Percentiles rank a stretch among this genome's conserved stretches.
phyloP scores from a whole-genome alignment of 2,888 invertebrate genomes.

The Acleris laterana region DNA sequence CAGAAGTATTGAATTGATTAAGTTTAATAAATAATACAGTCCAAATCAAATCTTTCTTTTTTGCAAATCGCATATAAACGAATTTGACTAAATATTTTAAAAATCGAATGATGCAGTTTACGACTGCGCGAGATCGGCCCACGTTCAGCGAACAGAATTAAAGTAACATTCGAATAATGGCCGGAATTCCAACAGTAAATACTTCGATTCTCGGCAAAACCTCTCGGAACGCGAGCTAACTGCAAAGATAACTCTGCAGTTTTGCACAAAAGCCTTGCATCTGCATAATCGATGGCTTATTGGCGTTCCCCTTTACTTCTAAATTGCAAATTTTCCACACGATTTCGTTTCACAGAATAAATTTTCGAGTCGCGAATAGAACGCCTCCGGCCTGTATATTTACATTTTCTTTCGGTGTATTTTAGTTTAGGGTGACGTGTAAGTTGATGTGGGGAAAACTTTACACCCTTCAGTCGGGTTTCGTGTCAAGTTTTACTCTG shows the following conservation, averaged over 20 bases:
- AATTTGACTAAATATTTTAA: background rate
- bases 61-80: no score
- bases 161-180: conserved; percentile 15
- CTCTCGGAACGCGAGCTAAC: conserved; percentile 68
- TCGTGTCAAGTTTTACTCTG: no score
- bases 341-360: conserved; percentile 78
- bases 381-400: conserved; percentile 63
- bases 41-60: no score
- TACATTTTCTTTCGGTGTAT: conserved; percentile 53
- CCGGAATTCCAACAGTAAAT: conserved; percentile 11
- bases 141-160: conserved; percentile 3
- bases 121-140: background rate
- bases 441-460: conserved; percentile 18
- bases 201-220: conserved; percentile 67
- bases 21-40: no score
- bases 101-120: conserved; percentile 2
- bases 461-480: background rate
- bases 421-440: conserved; percentile 41
- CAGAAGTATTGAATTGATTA: no score
- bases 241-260: conserved; percentile 77
- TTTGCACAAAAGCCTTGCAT: conserved; percentile 78
- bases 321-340: conserved; percentile 84
- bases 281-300: conserved; percentile 83
- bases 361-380: conserved; percentile 75
- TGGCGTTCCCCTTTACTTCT: conserved; percentile 82